A percentile compares a stretch with the other conserved stretches of the same genome.
These are phyloP conservation scores for Spinus pinus DNA, from an alignment of 2,797 vertebrate genomes.

Conservation along the genomic window DNA sequence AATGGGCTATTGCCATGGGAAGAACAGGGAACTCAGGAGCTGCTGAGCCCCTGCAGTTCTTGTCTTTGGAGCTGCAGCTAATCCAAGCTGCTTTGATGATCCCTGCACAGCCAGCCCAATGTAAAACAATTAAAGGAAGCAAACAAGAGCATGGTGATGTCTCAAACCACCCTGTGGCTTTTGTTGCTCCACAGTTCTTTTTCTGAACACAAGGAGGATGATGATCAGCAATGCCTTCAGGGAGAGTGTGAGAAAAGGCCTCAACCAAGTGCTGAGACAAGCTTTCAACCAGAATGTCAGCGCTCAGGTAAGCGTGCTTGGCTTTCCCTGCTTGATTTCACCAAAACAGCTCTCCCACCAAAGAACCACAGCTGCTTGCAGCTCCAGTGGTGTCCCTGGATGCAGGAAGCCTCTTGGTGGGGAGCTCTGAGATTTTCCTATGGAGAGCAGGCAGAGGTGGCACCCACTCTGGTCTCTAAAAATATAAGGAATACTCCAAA, in stretches of 20 bases:
- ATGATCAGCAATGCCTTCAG: slow-evolving; percentile 85
- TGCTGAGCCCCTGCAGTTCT: neutral
- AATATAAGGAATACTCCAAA: neutral
- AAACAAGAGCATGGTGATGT: neutral
- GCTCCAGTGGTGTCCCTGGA: neutral
- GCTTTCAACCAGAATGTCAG: slow-evolving; percentile 87
- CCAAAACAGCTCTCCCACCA: neutral
- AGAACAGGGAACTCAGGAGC: neutral
- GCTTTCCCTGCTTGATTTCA: neutral
- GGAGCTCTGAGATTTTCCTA: neutral
- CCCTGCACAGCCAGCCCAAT: neutral
- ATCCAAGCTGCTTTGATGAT: neutral
- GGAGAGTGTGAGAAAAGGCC: slow-evolving; percentile 86
- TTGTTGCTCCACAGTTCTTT: slow-evolving; percentile 81
- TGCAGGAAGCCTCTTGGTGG: neutral
- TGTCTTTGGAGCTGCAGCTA: neutral
- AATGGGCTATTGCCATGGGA: neutral
- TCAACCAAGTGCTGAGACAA: slow-evolving; percentile 87
- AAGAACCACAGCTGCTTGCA: neutral
- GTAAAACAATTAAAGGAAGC: neutral
- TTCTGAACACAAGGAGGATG: slow-evolving; percentile 87
- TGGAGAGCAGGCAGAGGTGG: neutral
- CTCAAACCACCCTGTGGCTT: neutral
- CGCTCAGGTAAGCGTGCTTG: slow-evolving; percentile 81
- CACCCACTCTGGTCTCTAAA: neutral